Percentiles rank a stretch among this genome's conserved stretches.
These are phyloP conservation scores for Betta splendens DNA, from an alignment of 2,797 vertebrate genomes.

Conservation along the genomic window DNA sequence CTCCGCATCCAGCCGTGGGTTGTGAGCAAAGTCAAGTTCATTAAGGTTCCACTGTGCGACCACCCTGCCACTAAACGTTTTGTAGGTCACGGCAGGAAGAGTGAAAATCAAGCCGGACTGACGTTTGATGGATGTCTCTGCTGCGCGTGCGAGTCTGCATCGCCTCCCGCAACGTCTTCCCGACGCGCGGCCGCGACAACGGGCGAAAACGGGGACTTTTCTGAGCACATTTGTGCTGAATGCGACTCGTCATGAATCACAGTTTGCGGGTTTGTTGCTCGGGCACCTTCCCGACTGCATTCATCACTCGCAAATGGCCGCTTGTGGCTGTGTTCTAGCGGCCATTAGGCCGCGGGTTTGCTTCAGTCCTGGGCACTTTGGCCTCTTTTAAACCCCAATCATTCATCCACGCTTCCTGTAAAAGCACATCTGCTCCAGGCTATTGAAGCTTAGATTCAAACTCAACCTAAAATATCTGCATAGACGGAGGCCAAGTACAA, in stretches of 20 bases:
- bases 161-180: constrained; percentile 11
- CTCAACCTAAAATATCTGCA: neutral
- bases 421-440: neutral
- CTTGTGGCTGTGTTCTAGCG: neutral
- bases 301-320: constrained; percentile 4
- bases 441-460: neutral
- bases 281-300: constrained; percentile 8
- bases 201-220: constrained; percentile 19
- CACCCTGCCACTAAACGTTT: constrained; percentile 9
- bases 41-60: neutral
- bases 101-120: constrained; percentile 3
- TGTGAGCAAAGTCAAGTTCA: neutral
- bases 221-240: constrained; percentile 19
- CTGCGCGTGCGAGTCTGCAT: constrained; percentile 13
- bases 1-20: neutral
- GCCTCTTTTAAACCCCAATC: neutral
- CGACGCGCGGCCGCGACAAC: constrained; percentile 2
- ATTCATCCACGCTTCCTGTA: neutral
- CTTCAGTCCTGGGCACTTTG: neutral
- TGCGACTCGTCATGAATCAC: constrained; percentile 8
- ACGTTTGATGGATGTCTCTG: constrained; percentile 36
- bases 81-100: constrained; percentile 17
- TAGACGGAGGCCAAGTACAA: neutral
- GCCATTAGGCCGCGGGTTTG: neutral
- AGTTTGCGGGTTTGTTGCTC: constrained; percentile 17